phyloP scores from a whole-genome alignment of 2,888 invertebrate genomes.

The Elaeidobius kamerunicus region DNA sequence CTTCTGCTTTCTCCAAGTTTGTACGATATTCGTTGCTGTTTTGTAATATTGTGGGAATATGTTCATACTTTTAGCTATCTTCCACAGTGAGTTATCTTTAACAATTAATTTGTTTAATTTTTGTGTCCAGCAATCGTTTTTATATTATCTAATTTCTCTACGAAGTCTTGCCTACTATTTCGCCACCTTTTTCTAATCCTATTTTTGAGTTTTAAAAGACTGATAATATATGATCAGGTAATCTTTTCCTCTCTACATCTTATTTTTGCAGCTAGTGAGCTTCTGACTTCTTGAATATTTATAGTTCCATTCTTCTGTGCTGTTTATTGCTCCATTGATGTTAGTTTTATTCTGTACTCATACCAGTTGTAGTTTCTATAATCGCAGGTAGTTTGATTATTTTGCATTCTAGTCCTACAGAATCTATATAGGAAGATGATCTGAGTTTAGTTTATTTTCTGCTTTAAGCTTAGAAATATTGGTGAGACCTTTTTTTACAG shows the following conservation, averaged over 20 bases:
- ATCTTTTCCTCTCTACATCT: background rate
- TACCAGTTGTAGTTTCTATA: background rate
- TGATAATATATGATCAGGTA: background rate
- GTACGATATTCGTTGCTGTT: background rate
- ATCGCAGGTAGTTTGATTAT: background rate
- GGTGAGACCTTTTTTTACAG: background rate
- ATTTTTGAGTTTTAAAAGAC: background rate
- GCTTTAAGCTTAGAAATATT: background rate
- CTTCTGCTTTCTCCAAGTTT: background rate
- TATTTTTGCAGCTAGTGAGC: background rate
- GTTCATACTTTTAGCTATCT: no score
- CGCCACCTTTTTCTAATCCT: background rate
- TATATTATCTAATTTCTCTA: background rate
- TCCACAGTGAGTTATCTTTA: background rate
- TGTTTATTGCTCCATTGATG: background rate
- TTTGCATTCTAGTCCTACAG: background rate
- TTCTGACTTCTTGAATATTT: background rate
- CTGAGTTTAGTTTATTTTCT: conserved; percentile 3
- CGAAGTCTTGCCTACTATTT: background rate
- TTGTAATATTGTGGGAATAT: background rate
- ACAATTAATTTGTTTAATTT: background rate
- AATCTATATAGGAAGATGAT: conserved; percentile 3
- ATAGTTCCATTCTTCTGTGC: background rate
- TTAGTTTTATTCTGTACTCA: background rate
- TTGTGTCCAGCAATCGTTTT: conserved; percentile 4